phyloP scores from a whole-genome alignment of 2,888 invertebrate genomes.

The Nymphalis c-album region DNA sequence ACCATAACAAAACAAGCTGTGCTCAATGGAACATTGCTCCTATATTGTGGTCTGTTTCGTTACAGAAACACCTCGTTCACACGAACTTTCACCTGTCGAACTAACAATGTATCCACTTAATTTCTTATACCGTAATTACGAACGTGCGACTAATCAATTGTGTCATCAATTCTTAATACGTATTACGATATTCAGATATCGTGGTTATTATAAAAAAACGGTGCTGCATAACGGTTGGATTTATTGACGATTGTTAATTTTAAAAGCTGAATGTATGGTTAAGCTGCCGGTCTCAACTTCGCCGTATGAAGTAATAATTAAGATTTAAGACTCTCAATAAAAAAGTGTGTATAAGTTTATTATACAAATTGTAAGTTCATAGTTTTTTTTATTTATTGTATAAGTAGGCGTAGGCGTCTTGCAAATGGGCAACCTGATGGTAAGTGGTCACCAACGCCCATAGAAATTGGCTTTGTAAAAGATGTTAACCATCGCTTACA shows the following conservation, averaged over 20 bases:
- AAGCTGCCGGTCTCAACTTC: no score
- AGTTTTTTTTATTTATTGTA: no score
- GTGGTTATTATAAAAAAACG: slow-evolving; percentile 18
- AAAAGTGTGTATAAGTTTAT: no score
- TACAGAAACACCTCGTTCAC: slow-evolving; percentile 37
- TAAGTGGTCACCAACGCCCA: no score
- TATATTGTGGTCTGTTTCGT: slow-evolving; percentile 30
- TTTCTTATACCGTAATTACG: slow-evolving; percentile 43
- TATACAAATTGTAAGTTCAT: no score
- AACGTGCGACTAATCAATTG: slow-evolving; percentile 58
- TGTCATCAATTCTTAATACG: slow-evolving; percentile 47
- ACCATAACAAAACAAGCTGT: slow-evolving; percentile 8
- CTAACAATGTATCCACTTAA: slow-evolving; percentile 51
- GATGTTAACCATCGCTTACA: no score
- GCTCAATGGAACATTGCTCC: slow-evolving; percentile 18
- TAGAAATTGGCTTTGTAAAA: no score
- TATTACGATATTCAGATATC: slow-evolving; percentile 22
- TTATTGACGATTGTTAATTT: slow-evolving; percentile 7
- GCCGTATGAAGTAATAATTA: no score
- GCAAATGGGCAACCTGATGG: no score
- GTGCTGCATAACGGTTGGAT: slow-evolving; percentile 8
- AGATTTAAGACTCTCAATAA: no score
- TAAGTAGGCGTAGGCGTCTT: no score
- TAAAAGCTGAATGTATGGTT: slow-evolving; percentile 8
- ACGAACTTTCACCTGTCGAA: slow-evolving; percentile 73